Conservation (phyloP, 2,797 vertebrate species). For the Mus minutoides region DNA sequence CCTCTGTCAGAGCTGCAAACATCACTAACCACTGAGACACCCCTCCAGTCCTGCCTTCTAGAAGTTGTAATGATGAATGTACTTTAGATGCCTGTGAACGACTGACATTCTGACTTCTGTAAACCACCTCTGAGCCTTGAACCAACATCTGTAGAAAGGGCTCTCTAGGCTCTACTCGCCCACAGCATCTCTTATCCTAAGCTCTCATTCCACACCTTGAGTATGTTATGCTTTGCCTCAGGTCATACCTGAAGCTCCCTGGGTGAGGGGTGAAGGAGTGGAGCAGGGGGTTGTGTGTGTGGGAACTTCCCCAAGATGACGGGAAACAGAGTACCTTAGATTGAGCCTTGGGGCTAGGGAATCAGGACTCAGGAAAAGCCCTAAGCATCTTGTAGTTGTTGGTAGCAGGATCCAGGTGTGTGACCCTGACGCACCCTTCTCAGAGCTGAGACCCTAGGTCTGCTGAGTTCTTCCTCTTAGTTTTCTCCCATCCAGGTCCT, state of each 20-base stretch:
- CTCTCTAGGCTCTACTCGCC: neutral
- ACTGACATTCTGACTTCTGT: neutral
- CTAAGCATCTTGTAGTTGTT: too few species aligned
- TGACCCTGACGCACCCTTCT: neutral
- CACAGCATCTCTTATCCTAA: neutral
- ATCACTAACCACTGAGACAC: neutral
- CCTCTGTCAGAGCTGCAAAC: neutral
- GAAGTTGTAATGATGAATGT: neutral
- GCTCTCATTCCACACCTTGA: neutral
- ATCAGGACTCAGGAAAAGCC: neutral
- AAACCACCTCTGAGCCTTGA: neutral
- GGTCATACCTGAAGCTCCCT: neutral
- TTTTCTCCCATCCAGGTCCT: too few species aligned
- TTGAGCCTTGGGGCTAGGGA: too few species aligned
- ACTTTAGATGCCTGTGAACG: neutral
- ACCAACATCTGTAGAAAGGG: too few species aligned
- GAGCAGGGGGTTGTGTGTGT: accelerated
- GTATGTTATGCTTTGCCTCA: neutral
- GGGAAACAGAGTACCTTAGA: neutral
- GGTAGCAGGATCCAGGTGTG: neutral
- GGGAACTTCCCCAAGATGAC: neutral
- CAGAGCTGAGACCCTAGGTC: neutral
- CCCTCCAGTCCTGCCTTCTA: too few species aligned
- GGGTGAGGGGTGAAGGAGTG: accelerated
- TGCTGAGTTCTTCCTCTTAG: neutral